A percentile compares a stretch with the other conserved stretches of the same genome.
Evolutionary conservation across 2,797 vertebrate genomes (phyloP).

Genomic region (Hypotaenidia philippensis): DNA sequence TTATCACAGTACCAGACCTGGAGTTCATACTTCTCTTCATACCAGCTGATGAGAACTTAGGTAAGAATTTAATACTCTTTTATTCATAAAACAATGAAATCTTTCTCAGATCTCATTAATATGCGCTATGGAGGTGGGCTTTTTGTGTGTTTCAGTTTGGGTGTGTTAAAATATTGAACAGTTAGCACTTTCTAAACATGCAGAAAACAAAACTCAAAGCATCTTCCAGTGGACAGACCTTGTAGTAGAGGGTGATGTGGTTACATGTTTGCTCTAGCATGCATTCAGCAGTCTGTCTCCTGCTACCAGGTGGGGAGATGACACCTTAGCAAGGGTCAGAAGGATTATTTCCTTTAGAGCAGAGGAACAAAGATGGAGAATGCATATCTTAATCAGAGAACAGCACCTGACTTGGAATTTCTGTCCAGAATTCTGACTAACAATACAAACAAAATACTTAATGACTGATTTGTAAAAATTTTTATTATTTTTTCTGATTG

Average conservation of each 20-base stretch:
- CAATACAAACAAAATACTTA: neutral
- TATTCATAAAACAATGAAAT: neutral
- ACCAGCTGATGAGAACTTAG: constrained; percentile 77
- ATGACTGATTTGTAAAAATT: neutral
- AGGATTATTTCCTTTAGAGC: neutral
- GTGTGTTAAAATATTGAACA: neutral
- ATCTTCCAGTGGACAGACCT: neutral
- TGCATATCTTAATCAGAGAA: neutral
- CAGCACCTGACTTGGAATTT: neutral
- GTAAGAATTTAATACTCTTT: constrained; percentile 77
- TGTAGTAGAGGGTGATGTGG: neutral
- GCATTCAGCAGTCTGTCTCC: neutral
- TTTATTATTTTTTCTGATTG: neutral
- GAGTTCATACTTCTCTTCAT: constrained; percentile 87
- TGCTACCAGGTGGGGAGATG: neutral
- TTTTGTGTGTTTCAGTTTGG: neutral
- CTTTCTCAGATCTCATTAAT: neutral
- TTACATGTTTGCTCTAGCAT: neutral
- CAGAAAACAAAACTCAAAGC: neutral
- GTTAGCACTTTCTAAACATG: neutral
- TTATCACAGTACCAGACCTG: constrained; percentile 86
- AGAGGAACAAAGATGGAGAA: neutral
- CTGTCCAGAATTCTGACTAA: neutral
- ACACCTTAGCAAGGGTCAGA: neutral
- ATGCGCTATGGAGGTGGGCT: neutral